Conservation (phyloP, 2,113 vertebrate genomes). For the Baryphthengus martii region DNA sequence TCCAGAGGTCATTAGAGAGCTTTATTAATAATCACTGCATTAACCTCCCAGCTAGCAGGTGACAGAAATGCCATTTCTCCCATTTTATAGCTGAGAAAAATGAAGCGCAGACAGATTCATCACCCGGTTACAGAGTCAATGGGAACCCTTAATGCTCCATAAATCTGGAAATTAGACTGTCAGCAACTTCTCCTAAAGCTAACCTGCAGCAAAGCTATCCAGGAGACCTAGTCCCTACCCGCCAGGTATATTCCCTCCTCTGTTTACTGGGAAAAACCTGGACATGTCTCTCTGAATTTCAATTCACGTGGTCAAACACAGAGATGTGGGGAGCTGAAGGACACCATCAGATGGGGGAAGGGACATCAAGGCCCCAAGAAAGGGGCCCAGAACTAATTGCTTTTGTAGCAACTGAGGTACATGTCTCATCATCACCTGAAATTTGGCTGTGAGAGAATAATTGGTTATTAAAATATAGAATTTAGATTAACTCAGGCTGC, state of each 20-base stretch:
- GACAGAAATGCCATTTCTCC: constrained; percentile 21
- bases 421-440: not conserved
- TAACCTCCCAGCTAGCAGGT: constrained; percentile 3
- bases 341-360: not conserved
- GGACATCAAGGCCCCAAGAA: too few relatives aligned
- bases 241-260: not conserved
- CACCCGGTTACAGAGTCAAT: constrained; percentile 32
- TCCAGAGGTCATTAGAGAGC: constrained; percentile 18
- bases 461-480: not conserved
- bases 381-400: too few relatives aligned
- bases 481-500: not conserved
- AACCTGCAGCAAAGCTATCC: not conserved
- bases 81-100: constrained; percentile 24
- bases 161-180: constrained; percentile 41
- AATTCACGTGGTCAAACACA: not conserved
- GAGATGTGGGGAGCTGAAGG: not conserved
- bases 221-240: not conserved
- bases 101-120: constrained; percentile 14
- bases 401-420: not conserved
- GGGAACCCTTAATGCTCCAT: constrained; percentile 34
- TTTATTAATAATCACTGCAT: constrained; percentile 38
- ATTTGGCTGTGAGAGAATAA: not conserved
- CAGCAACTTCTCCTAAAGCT: constrained; percentile 5
- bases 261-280: not conserved
- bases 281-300: not conserved